Percentiles rank a stretch among this genome's conserved stretches.
phyloP scores from a whole-genome alignment of 1,140 invertebrate genomes.

The Babylonia areolata region DNA sequence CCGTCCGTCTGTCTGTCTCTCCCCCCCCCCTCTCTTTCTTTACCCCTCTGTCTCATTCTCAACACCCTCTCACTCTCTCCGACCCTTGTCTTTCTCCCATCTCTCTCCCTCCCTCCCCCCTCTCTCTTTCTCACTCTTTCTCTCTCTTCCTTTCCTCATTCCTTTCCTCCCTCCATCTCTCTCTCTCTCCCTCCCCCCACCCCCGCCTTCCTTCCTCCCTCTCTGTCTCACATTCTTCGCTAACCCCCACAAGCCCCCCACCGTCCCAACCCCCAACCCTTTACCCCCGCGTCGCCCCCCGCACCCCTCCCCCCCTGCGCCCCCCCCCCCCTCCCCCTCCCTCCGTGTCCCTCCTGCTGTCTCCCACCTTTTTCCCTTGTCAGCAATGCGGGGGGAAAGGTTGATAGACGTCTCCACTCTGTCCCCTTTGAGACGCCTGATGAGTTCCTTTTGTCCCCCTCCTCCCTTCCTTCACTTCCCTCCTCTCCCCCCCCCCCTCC shows the following conservation, averaged over 20 bases:
- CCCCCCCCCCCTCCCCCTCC: background rate
- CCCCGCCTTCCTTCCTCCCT: background rate
- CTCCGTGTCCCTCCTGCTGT: background rate
- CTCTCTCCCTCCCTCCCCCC: background rate
- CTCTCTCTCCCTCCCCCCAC: background rate
- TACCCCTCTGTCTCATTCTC: background rate
- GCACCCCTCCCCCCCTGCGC: background rate
- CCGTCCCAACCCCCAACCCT: background rate
- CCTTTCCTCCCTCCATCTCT: background rate
- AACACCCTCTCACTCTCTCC: background rate
- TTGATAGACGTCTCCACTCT: conserved; percentile 22
- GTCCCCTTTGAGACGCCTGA: conserved; percentile 13
- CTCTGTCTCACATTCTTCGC: background rate
- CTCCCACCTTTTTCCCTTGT: background rate
- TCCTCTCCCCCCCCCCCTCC: background rate
- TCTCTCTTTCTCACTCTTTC: background rate
- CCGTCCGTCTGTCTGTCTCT: too few species aligned
- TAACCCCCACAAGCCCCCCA: background rate
- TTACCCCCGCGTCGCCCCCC: background rate
- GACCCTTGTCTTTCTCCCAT: background rate
- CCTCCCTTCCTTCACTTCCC: background rate
- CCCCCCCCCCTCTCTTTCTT: background rate
- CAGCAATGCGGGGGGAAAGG: background rate
- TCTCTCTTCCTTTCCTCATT: background rate
- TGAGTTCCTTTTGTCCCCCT: conserved; percentile 31